Evolutionary conservation across 2,797 vertebrate species (phyloP).

Genomic region (Ctenochaetus hawaiiensis): DNA sequence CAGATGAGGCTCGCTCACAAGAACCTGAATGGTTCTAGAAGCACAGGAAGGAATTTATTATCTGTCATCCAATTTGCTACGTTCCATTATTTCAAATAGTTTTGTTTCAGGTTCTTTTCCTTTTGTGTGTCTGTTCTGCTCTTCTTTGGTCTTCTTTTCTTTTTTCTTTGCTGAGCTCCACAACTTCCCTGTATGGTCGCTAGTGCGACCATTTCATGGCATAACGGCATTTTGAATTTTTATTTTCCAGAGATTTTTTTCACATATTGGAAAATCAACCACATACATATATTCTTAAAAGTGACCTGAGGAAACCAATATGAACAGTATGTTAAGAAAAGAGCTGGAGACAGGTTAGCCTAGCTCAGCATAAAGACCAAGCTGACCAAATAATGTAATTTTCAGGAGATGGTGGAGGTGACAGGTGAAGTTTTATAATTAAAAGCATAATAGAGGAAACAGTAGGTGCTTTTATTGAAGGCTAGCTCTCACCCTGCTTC

Average conservation of each 20-base stretch:
- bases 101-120: constrained; percentile 17
- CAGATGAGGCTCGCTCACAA: constrained; percentile 50
- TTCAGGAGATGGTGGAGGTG: too few relatives aligned
- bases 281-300: not conserved
- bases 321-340: too few relatives aligned
- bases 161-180: constrained; percentile 6
- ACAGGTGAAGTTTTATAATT: too few relatives aligned
- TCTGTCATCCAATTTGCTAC: constrained; percentile 39
- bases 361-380: not conserved
- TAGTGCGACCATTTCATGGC: not conserved
- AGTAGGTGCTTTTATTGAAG: too few relatives aligned
- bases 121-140: constrained; percentile 18
- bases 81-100: constrained; percentile 47
- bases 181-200: constrained; percentile 3
- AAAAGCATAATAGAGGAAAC: too few relatives aligned
- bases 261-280: too few relatives aligned
- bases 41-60: constrained; percentile 55
- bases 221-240: not conserved
- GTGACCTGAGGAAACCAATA: not conserved
- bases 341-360: not conserved
- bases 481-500: too few relatives aligned
- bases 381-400: not conserved
- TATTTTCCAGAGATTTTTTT: not conserved
- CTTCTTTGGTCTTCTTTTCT: not conserved
- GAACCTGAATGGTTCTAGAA: constrained; percentile 51